Base-by-base conservation (phyloP, 2,888 invertebrate genomes). In the Corythucha ciliata region DNA sequence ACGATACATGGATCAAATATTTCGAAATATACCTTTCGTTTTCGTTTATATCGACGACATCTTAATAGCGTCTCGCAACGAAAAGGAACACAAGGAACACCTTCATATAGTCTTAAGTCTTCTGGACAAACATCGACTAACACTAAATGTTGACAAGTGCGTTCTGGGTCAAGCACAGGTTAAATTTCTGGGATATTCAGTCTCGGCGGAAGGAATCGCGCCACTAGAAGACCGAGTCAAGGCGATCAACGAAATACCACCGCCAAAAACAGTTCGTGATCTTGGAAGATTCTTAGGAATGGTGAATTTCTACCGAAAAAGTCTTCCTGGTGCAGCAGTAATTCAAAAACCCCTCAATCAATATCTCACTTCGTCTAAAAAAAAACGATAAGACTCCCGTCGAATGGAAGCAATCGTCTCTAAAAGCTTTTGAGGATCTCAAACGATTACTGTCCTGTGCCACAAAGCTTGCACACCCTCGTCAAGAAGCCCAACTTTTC, bases 261-360 rank as follows among this genome's bases (percentile, higher is more conserved):
- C 16, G 25, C 50, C 48, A 32, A 39, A 29, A 12, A 46, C 21
- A 66, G 64, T 1, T 45, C 26, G 12, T 64, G 54, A 63, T 7
- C 51, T 69, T 1, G 51, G 63, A 4, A 52, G 59, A 6, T 66
- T 65, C 54, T 36, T 67, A 1, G 66, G 65, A 1, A 64, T 66
- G 61, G n/a, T 66, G 0, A 67, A 66, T 53, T 67, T 65, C 58
- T 67, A 66, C n/a, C n/a, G n/a, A n/a, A n/a, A n/a, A n/a, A n/a
- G n/a, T n/a, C n/a, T n/a, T n/a, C n/a, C n/a, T n/a, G n/a, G n/a
- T n/a, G n/a, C n/a, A n/a, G n/a, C n/a, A n/a, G n/a, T n/a, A n/a
- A n/a, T n/a, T n/a, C n/a, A n/a, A n/a, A n/a, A n/a, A n/a, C n/a
- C n/a, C n/a, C n/a, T n/a, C n/a, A n/a, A n/a, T n/a, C n/a, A n/a